Percentiles rank a stretch among this genome's conserved stretches.
phyloP scores from a whole-genome alignment of 2,113 vertebrate species.

The Sinosuthora webbiana region DNA sequence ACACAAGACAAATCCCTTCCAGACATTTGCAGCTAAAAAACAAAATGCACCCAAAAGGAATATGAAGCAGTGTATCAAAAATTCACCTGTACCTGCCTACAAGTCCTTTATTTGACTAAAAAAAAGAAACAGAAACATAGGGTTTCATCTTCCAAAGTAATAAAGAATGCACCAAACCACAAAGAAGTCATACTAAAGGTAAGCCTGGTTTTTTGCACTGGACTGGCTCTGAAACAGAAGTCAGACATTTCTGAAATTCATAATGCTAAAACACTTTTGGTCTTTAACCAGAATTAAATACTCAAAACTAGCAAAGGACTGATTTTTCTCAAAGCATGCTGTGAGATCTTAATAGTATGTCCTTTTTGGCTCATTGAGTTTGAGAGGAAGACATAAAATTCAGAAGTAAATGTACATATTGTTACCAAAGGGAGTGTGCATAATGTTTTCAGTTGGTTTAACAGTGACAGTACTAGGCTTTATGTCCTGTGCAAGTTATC shows the following conservation, averaged over 20 bases:
- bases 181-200: background rate
- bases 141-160: background rate
- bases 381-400: slow-evolving; percentile 60
- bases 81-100: background rate
- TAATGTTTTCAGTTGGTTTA: slow-evolving; percentile 25
- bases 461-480: background rate
- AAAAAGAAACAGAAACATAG: background rate
- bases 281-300: slow-evolving; percentile 50
- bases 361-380: slow-evolving; percentile 62
- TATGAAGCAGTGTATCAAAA: slow-evolving; percentile 10
- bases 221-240: background rate
- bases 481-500: slow-evolving; percentile 47
- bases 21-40: background rate
- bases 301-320: slow-evolving; percentile 24
- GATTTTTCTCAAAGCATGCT: background rate
- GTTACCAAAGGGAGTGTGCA: background rate
- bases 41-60: slow-evolving; percentile 17
- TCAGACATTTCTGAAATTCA: background rate
- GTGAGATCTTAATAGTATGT: slow-evolving; percentile 44
- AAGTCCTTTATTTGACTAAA: background rate
- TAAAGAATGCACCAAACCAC: background rate
- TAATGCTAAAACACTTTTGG: background rate
- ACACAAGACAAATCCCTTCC: background rate
- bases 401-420: background rate
- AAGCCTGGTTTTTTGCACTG: background rate